Evolutionary conservation across 2,113 vertebrate species (phyloP).

Genomic region (Cyanoderma ruficeps): DNA sequence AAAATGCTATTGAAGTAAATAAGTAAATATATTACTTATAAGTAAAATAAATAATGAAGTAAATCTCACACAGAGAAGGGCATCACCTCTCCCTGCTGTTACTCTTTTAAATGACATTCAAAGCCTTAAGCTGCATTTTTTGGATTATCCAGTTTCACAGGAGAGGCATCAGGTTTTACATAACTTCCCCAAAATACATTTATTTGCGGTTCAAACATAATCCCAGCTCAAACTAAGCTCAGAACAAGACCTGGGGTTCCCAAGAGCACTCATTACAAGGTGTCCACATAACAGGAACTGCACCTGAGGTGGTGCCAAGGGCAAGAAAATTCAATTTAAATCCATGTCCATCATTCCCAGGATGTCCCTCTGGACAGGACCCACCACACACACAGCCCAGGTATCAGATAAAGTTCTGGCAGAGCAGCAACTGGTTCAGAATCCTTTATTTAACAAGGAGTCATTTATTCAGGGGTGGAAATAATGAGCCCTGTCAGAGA

Average conservation of each 20-base stretch:
- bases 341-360: background rate
- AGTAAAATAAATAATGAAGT: background rate
- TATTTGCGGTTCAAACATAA: background rate
- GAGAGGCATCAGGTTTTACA: background rate
- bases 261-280: rapidly evolving
- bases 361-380: background rate
- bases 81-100: background rate
- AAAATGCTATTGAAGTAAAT: background rate
- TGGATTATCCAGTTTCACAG: background rate
- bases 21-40: no score
- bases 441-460: background rate
- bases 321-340: background rate
- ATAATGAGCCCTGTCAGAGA: background rate
- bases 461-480: background rate
- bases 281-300: background rate
- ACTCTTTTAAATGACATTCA: background rate
- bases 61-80: background rate
- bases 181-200: background rate
- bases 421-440: background rate
- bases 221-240: background rate
- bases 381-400: background rate
- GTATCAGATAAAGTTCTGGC: background rate
- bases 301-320: background rate
- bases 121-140: background rate
- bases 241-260: background rate